Conservation (phyloP, 1,140 invertebrate species). For the Papilio machaon region DNA sequence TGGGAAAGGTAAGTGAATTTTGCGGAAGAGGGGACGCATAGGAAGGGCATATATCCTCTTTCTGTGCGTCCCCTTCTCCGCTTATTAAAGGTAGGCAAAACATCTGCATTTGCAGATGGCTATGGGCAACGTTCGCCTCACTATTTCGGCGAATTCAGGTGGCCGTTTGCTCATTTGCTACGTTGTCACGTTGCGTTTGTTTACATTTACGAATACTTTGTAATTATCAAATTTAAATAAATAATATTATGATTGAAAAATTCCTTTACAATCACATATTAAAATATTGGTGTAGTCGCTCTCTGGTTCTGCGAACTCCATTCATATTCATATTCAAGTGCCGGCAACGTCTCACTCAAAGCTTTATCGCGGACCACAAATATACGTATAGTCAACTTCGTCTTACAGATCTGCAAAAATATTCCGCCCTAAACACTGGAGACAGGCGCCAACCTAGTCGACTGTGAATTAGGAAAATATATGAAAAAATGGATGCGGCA, state of each 20-base stretch:
- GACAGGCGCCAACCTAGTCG: slow-evolving; percentile 46
- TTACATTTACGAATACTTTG: too few species aligned
- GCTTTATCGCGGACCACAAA: slow-evolving; percentile 31
- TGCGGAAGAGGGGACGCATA: too few species aligned
- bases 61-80: too few species aligned
- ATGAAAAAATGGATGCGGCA: slow-evolving; percentile 44
- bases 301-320: slow-evolving; percentile 21
- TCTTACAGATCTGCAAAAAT: slow-evolving; percentile 60
- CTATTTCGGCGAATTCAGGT: too few species aligned
- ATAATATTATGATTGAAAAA: neutral
- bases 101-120: too few species aligned
- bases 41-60: too few species aligned
- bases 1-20: too few species aligned
- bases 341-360: slow-evolving; percentile 34
- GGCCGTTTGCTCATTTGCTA: too few species aligned
- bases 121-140: too few species aligned
- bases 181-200: too few species aligned
- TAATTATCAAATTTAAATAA: neutral
- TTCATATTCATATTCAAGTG: slow-evolving; percentile 39
- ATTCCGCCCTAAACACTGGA: slow-evolving; percentile 61
- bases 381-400: slow-evolving; percentile 42
- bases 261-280: slow-evolving; percentile 12
- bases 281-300: slow-evolving; percentile 30
- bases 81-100: too few species aligned
- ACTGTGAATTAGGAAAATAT: neutral